Percentiles rank a stretch among this genome's conserved stretches.
These are phyloP conservation scores for Spicauda simplicius DNA, from an alignment of 2,888 invertebrate genomes.

Conservation along the genomic window DNA sequence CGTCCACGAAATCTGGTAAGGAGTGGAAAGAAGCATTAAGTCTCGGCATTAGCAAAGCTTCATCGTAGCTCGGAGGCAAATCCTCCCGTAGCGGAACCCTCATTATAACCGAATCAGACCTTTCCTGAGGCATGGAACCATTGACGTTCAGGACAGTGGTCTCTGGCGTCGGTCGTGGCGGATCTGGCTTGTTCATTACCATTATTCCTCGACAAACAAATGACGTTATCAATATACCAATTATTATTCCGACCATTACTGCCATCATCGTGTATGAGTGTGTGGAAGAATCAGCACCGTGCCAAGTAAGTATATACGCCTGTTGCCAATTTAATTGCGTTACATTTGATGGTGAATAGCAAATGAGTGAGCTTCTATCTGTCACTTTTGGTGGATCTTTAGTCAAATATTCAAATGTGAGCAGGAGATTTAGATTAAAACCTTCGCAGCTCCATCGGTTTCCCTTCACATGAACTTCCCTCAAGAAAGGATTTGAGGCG, in stretches of 20 bases:
- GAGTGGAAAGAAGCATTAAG: slow-evolving; percentile 87
- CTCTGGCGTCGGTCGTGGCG: slow-evolving; percentile 63
- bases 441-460: slow-evolving; percentile 93
- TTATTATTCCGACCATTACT: slow-evolving; percentile 78
- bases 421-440: slow-evolving; percentile 80
- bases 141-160: slow-evolving; percentile 72
- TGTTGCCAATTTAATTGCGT: slow-evolving; percentile 88
- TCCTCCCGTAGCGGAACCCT: slow-evolving; percentile 70
- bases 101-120: slow-evolving; percentile 63
- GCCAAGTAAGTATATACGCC: slow-evolving; percentile 88
- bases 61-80: slow-evolving; percentile 89
- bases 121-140: slow-evolving; percentile 53
- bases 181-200: slow-evolving; percentile 65
- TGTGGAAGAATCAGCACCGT: slow-evolving; percentile 61
- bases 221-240: slow-evolving; percentile 82
- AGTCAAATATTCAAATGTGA: slow-evolving; percentile 86
- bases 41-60: slow-evolving; percentile 90
- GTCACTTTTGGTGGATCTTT: slow-evolving; percentile 79
- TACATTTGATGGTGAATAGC: slow-evolving; percentile 87
- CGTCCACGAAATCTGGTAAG: slow-evolving; percentile 75
- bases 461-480: slow-evolving; percentile 86
- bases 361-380: slow-evolving; percentile 80
- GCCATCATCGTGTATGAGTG: slow-evolving; percentile 84
- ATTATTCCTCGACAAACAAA: slow-evolving; percentile 83
- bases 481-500: slow-evolving; percentile 84